Evolutionary conservation across 2,113 vertebrate genomes (phyloP), one percentile per base, ranked within the genome.

Genomic region (Alces alces): DNA sequence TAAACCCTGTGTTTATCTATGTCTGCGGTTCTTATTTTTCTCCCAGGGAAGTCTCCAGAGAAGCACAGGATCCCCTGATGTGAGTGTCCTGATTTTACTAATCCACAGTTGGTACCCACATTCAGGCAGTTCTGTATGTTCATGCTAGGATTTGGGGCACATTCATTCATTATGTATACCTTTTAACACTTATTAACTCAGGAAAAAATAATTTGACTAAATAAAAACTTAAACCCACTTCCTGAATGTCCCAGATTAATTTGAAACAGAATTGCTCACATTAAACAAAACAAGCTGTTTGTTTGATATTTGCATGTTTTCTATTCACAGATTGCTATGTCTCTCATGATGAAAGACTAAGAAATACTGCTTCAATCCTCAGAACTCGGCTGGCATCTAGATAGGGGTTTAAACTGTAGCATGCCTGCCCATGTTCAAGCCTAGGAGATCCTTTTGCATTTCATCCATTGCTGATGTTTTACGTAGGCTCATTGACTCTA

Each of bases 391-490:
- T 39, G 85, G 91, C 33, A 86, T 82, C 57, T 91, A 50, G 16
- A 43, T 33, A 90, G 96, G n/a, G 25, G 95, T 96, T 14, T 86
- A 96, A 96, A 95, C 14, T 47, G 97, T 54, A 82, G 52, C 39
- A 70, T 86, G 47, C 0, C 55, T 97, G 45, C 83, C 91, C 39
- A 21, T 84, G n/a, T 39, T 90, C 27, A 95, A 97, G 93, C 54
- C 52, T 87, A 96, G 54, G 19, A 60, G 97, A 93, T 78, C 5
- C 39, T 97, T 96, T 55, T 58, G 58, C 96, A 92, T 97, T 97
- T 97, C 95, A 98, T 95, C 50, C 33, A 78, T 64, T 28, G 89
- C 52, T 98, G 95, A 98, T 96, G 97, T 98, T 98, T 98, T 12
- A 33, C 96, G 95, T 97, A 50, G 97, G 96, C 73, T 88, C 97